Evolutionary conservation across 2,797 vertebrate genomes (phyloP).

Genomic region (Galago senegalensis): DNA sequence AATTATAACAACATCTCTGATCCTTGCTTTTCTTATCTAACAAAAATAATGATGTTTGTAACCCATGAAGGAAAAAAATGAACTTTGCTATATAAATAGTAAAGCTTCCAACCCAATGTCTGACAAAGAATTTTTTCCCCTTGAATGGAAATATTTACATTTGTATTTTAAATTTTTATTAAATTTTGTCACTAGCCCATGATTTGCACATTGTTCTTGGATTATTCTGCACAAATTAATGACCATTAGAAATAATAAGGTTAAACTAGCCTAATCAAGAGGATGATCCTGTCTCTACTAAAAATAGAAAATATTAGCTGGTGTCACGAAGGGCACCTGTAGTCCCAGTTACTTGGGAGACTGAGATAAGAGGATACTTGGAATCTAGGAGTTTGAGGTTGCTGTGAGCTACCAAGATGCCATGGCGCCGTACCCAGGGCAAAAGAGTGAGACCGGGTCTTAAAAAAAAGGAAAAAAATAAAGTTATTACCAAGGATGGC

Average conservation of each 20-base stretch:
- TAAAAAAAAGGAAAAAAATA: neutral
- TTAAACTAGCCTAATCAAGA: neutral
- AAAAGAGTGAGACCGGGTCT: no score
- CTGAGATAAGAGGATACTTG: no score
- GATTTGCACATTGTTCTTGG: neutral
- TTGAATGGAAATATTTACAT: neutral
- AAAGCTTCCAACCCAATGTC: neutral
- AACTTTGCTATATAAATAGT: neutral
- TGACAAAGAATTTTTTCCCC: neutral
- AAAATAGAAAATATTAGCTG: no score
- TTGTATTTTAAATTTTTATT: neutral
- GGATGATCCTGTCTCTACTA: no score
- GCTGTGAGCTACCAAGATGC: no score
- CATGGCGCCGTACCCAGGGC: no score
- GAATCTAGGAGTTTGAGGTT: no score
- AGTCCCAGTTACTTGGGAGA: no score
- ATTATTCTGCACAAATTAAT: neutral
- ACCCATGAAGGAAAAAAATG: conserved; percentile 9
- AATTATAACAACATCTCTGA: neutral
- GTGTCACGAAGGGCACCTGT: no score
- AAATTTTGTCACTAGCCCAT: neutral
- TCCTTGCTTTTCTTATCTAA: neutral
- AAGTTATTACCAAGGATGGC: neutral
- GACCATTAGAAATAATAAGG: neutral
- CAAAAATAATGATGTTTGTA: conserved; percentile 1